phyloP scores from a whole-genome alignment of 2,797 vertebrate genomes.

The Benthosema pterotum region DNA sequence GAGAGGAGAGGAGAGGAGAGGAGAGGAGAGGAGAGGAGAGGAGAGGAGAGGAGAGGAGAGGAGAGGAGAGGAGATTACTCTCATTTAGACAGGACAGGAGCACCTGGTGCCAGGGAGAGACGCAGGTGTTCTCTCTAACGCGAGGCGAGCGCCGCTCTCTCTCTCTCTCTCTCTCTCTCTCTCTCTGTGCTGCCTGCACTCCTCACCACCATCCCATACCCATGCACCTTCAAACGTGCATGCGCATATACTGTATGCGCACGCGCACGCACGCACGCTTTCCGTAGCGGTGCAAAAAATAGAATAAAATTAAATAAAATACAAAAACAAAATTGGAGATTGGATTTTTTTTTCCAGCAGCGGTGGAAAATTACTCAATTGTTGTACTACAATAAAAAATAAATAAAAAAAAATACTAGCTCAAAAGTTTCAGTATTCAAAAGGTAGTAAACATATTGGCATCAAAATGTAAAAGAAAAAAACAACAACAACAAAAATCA shows the following conservation, averaged over 20 bases:
- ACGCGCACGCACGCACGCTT: conserved; percentile 26
- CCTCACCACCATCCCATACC: conserved; percentile 56
- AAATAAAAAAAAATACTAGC: no score
- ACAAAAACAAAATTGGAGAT: no score
- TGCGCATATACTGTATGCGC: neutral
- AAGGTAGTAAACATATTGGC: no score
- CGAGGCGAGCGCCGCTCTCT: conserved; percentile 56
- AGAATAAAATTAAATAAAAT: no score
- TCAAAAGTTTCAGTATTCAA: no score
- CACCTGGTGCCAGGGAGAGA: conserved; percentile 79
- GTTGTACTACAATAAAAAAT: no score
- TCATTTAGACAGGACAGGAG: conserved; percentile 78
- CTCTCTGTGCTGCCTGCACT: conserved; percentile 50
- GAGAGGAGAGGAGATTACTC: conserved; percentile 70
- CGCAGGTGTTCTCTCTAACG: conserved; percentile 81
- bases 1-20: conserved; percentile 66
- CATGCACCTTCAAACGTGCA: conserved; percentile 38
- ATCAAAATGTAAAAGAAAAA: no score
- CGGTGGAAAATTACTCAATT: no score
- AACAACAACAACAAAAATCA: no score
- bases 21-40: conserved; percentile 74
- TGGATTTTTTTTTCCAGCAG: no score
- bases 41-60: conserved; percentile 72
- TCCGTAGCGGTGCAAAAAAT: no score
- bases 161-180: conserved; percentile 35